A percentile compares a stretch with the other conserved stretches of the same genome.
These are phyloP conservation scores for Luehdorfia chinensis DNA, from an alignment of 1,140 invertebrate genomes.

Conservation along the genomic window DNA sequence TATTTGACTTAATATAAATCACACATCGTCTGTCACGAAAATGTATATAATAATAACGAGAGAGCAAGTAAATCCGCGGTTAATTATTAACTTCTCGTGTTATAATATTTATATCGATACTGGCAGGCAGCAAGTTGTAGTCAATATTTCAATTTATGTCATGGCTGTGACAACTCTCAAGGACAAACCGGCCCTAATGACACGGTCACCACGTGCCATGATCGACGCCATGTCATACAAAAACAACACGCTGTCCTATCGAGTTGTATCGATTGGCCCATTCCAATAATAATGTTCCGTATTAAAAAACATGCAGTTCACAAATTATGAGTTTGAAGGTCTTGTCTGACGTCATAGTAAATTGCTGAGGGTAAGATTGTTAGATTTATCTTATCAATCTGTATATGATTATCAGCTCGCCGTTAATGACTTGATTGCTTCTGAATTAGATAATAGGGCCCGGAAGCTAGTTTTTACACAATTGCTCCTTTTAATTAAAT, in stretches of 20 bases:
- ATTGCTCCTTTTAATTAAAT: too few species aligned
- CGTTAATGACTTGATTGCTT: not conserved
- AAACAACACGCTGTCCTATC: constrained; percentile 6
- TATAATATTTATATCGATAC: constrained; percentile 1
- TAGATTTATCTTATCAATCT: not conserved
- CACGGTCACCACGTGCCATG: constrained; percentile 28
- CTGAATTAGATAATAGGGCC: not conserved
- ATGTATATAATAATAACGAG: too few species aligned
- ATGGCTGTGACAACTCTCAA: constrained; percentile 28
- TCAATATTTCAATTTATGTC: constrained; percentile 18
- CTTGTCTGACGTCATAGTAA: too few species aligned
- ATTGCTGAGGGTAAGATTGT: constrained; percentile 4
- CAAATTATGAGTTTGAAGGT: not conserved
- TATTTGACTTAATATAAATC: too few species aligned
- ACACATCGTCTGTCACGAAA: too few species aligned
- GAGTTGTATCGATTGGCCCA: constrained; percentile 33
- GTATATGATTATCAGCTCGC: not conserved
- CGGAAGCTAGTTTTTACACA: too few species aligned
- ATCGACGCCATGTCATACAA: constrained; percentile 24
- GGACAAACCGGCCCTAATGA: constrained; percentile 36
- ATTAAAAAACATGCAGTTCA: constrained; percentile 17
- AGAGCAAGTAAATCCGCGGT: too few species aligned
- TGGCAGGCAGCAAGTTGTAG: not conserved
- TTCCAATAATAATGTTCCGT: constrained; percentile 23
- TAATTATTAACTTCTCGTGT: too few species aligned